phyloP scores from a whole-genome alignment of 2,888 invertebrate genomes.

The Xestoiulus laeticollis region DNA sequence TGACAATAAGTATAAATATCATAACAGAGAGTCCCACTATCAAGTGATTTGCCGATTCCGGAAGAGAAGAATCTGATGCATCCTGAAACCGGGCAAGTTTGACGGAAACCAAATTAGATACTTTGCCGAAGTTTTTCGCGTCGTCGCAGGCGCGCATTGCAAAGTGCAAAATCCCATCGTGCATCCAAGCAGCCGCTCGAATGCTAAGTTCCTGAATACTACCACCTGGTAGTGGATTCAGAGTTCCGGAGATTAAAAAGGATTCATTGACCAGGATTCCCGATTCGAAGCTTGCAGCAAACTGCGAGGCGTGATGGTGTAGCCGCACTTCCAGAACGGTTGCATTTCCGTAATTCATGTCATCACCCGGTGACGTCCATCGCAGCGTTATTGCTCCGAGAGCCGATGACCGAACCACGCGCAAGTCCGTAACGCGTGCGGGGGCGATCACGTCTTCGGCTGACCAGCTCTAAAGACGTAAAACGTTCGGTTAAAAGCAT shows the following conservation, averaged over 20 bases:
- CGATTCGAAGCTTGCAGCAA: not conserved
- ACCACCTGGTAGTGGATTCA: slow-evolving; percentile 43
- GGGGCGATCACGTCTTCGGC: slow-evolving; percentile 58
- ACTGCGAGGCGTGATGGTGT: not conserved
- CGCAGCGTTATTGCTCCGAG: slow-evolving; percentile 54
- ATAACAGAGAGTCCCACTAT: not conserved
- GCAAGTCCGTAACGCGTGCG: slow-evolving; percentile 57
- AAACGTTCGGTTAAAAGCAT: not conserved
- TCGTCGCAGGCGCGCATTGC: slow-evolving; percentile 47
- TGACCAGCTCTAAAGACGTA: slow-evolving; percentile 51
- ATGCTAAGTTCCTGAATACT: not conserved
- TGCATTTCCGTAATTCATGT: slow-evolving; percentile 53
- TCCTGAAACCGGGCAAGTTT: not conserved
- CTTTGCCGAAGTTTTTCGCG: slow-evolving; percentile 12
- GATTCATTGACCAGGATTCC: not conserved
- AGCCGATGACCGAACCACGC: not conserved
- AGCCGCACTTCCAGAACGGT: not conserved
- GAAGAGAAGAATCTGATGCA: not conserved
- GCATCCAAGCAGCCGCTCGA: not conserved
- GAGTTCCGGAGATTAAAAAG: not conserved
- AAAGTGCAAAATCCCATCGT: not conserved
- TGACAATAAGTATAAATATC: not conserved
- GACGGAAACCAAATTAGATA: slow-evolving; percentile 38
- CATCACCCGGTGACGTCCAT: slow-evolving; percentile 59
- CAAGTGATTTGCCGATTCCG: not conserved